Evolutionary conservation across 2,797 vertebrate species (phyloP).

Genomic region (Phrynocephalus guinanensis): DNA sequence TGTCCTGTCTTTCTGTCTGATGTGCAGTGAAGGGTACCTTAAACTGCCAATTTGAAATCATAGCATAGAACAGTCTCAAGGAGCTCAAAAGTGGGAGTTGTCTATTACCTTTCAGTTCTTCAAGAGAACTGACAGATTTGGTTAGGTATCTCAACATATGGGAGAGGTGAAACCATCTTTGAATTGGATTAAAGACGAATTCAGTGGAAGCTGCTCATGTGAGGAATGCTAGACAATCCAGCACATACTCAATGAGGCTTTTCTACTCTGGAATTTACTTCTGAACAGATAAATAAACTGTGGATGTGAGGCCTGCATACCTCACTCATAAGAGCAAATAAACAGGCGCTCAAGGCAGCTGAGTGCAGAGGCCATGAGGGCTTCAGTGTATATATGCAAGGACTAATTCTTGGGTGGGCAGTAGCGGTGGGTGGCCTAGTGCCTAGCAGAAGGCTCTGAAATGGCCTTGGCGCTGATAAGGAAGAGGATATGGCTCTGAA

Average conservation of each 20-base stretch:
- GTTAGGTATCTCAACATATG: conserved; percentile 8
- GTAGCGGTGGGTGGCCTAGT: conserved; percentile 67
- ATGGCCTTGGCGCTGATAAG: conserved; percentile 49
- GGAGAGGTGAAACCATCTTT: conserved; percentile 19
- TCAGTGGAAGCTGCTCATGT: conserved; percentile 17
- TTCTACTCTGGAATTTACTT: conserved; percentile 28
- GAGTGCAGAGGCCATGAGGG: conserved; percentile 40
- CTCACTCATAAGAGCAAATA: conserved; percentile 48
- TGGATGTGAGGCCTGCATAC: conserved; percentile 42
- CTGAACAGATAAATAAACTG: conserved; percentile 43
- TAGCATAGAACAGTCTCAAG: not conserved
- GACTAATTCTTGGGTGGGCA: conserved; percentile 72
- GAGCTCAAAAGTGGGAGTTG: not conserved
- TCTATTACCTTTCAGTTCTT: not conserved
- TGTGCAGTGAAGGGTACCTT: not conserved
- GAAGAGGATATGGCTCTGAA: conserved; percentile 35
- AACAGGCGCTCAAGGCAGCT: conserved; percentile 44
- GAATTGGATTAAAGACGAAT: conserved; percentile 15
- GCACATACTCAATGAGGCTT: conserved; percentile 35
- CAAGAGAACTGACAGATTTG: conserved; percentile 11
- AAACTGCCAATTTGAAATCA: not conserved
- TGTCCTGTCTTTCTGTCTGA: not conserved
- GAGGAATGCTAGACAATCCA: conserved; percentile 31
- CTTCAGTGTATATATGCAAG: conserved; percentile 2
- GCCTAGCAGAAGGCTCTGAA: conserved; percentile 52